phyloP scores from a whole-genome alignment of 2,888 invertebrate species.

The Scrobipalpa costella region DNA sequence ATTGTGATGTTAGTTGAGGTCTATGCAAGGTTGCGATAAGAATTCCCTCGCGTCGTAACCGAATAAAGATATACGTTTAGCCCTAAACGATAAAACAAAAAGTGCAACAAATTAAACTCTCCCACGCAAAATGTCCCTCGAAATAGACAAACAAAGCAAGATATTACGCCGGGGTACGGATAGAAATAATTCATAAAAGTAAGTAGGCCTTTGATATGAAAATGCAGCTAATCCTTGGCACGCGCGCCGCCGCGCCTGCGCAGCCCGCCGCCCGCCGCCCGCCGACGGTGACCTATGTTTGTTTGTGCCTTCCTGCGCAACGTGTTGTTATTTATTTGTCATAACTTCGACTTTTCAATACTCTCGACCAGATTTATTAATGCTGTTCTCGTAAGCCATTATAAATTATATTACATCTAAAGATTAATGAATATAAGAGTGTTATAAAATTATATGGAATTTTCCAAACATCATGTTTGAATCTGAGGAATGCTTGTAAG shows the following conservation, averaged over 20 bases:
- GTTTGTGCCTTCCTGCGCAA: conserved; percentile 60
- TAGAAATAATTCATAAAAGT: conserved; percentile 75
- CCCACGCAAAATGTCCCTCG: conserved; percentile 70
- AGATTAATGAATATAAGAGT: conserved; percentile 69
- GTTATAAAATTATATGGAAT: conserved; percentile 61
- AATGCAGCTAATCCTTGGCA: conserved; percentile 75
- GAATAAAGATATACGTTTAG: conserved; percentile 56
- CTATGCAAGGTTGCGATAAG: conserved; percentile 29
- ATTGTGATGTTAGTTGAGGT: conserved; percentile 38
- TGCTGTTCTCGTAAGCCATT: conserved; percentile 52
- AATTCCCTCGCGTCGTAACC: conserved; percentile 40
- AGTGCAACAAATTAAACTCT: conserved; percentile 77
- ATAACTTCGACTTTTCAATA: conserved; percentile 71
- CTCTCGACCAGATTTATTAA: conserved; percentile 66
- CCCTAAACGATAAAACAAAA: conserved; percentile 67
- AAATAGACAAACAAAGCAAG: conserved; percentile 57
- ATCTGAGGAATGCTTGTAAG: conserved; percentile 59
- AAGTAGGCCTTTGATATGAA: conserved; percentile 76
- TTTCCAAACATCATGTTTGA: conserved; percentile 52
- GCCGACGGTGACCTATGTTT: conserved; percentile 63
- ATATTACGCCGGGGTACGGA: conserved; percentile 65
- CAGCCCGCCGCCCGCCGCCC: conserved; percentile 42
- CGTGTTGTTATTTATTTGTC: conserved; percentile 71
- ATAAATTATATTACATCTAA: conserved; percentile 68
- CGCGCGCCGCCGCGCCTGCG: conserved; percentile 57